Percentiles rank a stretch among this genome's conserved stretches.
These are phyloP conservation scores for Calliphora vicina DNA, from an alignment of 1,140 invertebrate species.

Conservation along the genomic window DNA sequence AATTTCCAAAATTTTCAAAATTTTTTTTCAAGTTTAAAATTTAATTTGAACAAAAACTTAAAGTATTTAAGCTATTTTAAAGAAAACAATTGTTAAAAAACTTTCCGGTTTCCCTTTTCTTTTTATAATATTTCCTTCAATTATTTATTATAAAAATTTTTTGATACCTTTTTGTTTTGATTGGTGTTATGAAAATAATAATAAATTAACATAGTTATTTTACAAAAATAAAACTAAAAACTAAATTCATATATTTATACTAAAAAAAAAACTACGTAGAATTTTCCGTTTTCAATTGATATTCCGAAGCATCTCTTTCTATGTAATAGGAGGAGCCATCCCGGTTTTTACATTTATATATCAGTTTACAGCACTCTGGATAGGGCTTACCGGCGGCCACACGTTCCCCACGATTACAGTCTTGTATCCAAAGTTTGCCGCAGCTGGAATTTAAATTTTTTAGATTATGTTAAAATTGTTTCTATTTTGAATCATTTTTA, in stretches of 20 bases:
- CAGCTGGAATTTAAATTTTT: too few species aligned
- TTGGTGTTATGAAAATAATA: not conserved
- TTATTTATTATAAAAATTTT: too few species aligned
- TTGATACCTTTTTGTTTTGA: not conserved
- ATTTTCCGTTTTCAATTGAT: conserved; percentile 30
- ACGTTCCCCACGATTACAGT: conserved; percentile 57
- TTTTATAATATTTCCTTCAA: too few species aligned
- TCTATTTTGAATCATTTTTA: too few species aligned
- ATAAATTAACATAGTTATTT: too few species aligned
- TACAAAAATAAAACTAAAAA: not conserved
- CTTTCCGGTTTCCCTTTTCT: too few species aligned
- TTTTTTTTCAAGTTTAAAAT: too few species aligned
- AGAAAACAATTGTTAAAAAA: too few species aligned
- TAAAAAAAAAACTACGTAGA: conserved; percentile 11
- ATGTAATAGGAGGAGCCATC: conserved; percentile 53
- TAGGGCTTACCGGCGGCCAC: conserved; percentile 52
- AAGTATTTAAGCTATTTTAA: too few species aligned
- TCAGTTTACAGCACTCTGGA: conserved; percentile 55
- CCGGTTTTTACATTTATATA: conserved; percentile 55
- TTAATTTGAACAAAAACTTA: too few species aligned
- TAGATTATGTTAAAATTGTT: too few species aligned
- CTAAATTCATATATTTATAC: not conserved
- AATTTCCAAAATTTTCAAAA: too few species aligned
- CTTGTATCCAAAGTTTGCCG: conserved; percentile 51
- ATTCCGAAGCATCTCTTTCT: conserved; percentile 27